Evolutionary conservation across 1,140 invertebrate genomes (phyloP).

Genomic region (Drosophila paulistorum): DNA sequence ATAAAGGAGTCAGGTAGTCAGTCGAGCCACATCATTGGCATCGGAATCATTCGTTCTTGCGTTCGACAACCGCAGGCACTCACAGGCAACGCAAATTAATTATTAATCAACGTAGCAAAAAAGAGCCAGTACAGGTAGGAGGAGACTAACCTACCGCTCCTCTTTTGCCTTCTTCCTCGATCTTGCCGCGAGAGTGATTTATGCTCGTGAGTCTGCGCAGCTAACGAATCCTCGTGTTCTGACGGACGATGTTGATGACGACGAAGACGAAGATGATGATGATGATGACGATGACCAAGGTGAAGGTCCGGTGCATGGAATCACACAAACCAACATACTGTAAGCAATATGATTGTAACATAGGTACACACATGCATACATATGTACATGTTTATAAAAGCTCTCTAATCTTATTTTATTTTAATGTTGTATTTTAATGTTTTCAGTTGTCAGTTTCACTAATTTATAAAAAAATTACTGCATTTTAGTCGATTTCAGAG

Average conservation of each 20-base stretch:
- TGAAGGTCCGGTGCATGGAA: conserved; percentile 51
- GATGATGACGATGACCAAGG: conserved; percentile 28
- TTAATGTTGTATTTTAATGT: too few relatives aligned
- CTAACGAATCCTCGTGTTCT: conserved; percentile 66
- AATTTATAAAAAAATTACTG: too few relatives aligned
- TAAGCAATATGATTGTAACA: conserved; percentile 11
- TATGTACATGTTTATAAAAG: too few relatives aligned
- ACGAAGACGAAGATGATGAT: conserved; percentile 19
- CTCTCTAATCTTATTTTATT: too few relatives aligned
- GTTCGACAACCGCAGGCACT: conserved; percentile 48
- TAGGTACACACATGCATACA: not conserved
- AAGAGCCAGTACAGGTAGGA: conserved; percentile 19
- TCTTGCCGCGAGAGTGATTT: conserved; percentile 68
- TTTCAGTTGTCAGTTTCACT: too few relatives aligned
- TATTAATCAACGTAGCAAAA: conserved; percentile 80
- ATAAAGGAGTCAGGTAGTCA: conserved; percentile 78
- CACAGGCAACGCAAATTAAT: conserved; percentile 79
- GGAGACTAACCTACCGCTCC: conserved; percentile 35
- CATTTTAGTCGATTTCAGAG: too few relatives aligned
- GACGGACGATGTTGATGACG: conserved; percentile 66
- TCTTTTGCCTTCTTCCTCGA: conserved; percentile 15
- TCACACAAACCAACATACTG: conserved; percentile 55
- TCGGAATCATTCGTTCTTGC: conserved; percentile 1
- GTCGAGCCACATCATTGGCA: conserved; percentile 46
- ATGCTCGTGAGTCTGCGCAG: conserved; percentile 67